Evolutionary conservation across 2,888 invertebrate genomes (phyloP).

Genomic region (Aplocera efformata): DNA sequence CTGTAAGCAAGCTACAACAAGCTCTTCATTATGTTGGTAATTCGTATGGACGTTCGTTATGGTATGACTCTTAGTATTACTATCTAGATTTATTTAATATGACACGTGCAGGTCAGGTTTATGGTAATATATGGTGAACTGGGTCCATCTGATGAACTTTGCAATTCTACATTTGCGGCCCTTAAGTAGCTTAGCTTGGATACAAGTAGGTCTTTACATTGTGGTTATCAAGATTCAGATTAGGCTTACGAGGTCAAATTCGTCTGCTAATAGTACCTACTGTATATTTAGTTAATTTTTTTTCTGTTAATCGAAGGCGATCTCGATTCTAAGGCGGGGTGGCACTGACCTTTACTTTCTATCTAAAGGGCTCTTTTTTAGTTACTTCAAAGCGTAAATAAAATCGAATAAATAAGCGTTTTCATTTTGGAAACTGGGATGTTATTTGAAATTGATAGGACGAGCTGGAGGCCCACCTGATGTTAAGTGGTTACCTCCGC

Average conservation of each 20-base stretch:
- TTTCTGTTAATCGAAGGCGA: no score
- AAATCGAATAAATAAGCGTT: no score
- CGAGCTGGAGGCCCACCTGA: no score
- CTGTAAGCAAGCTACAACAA: no score
- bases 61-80: conserved; percentile 13
- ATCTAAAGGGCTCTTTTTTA: no score
- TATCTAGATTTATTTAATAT: conserved; percentile 15
- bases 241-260: conserved; percentile 15
- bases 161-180: conserved; percentile 8
- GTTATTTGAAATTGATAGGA: no score
- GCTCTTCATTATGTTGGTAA: conserved; percentile 2
- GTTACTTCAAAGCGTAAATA: no score
- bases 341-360: no score
- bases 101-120: conserved; percentile 9
- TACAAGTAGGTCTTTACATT: conserved; percentile 9
- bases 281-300: no score
- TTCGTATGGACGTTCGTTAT: conserved; percentile 16
- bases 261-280: not conserved
- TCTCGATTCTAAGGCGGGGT: no score
- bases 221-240: conserved; percentile 17
- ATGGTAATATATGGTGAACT: conserved; percentile 18
- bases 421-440: no score
- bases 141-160: conserved; percentile 14
- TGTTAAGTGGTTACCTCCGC: no score
- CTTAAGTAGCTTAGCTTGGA: conserved; percentile 4